Percentiles rank a stretch among this genome's conserved stretches.
These are phyloP conservation scores for Chelonus formosanus DNA, from an alignment of 2,888 invertebrate genomes.

Conservation along the genomic window DNA sequence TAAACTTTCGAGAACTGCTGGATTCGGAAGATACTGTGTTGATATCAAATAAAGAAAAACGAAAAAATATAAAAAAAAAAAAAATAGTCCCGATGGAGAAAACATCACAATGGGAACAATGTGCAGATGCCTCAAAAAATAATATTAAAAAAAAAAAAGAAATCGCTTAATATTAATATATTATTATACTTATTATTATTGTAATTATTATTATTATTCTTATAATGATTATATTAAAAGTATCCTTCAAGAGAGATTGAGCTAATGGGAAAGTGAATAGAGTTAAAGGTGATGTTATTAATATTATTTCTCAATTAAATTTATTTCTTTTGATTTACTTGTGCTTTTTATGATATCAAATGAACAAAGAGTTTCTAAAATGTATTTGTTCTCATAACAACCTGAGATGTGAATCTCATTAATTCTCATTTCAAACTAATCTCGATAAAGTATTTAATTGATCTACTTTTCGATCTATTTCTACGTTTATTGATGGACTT, in stretches of 20 bases:
- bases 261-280: slow-evolving; percentile 43
- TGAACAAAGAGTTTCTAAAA: slow-evolving; percentile 37
- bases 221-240: slow-evolving; percentile 37
- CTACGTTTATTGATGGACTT: too few relatives aligned
- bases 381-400: too few relatives aligned
- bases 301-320: slow-evolving; percentile 44
- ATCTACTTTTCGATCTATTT: too few relatives aligned
- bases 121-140: slow-evolving; percentile 47
- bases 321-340: background rate
- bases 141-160: slow-evolving; percentile 13
- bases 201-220: slow-evolving; percentile 35
- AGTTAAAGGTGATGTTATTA: slow-evolving; percentile 50
- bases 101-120: slow-evolving; percentile 25
- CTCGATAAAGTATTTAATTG: slow-evolving; percentile 7
- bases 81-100: slow-evolving; percentile 17
- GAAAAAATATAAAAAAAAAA: slow-evolving; percentile 16
- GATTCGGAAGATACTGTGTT: slow-evolving; percentile 4
- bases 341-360: slow-evolving; percentile 12
- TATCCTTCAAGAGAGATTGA: slow-evolving; percentile 34
- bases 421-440: background rate
- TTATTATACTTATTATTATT: slow-evolving; percentile 17
- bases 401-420: background rate
- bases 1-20: slow-evolving; percentile 7
- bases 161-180: slow-evolving; percentile 49
- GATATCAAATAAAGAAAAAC: background rate